Evolutionary conservation across 2,888 invertebrate species (phyloP).

Genomic region (Poecilus cupreus): DNA sequence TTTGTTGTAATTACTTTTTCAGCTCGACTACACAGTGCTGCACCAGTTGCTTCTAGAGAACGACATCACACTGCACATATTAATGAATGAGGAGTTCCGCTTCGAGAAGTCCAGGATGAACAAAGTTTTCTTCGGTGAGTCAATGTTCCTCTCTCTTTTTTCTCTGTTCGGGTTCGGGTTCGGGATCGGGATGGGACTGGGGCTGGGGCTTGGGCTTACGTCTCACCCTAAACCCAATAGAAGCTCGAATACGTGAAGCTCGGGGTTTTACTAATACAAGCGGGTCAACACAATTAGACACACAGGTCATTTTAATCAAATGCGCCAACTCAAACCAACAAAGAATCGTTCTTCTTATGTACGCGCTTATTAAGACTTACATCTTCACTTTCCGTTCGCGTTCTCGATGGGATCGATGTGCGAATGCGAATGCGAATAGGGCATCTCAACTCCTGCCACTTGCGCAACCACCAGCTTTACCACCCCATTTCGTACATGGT

Average conservation of each 20-base stretch:
- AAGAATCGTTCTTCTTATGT: background rate
- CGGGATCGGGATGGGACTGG: too few relatives aligned
- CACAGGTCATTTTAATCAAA: background rate
- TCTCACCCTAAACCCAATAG: constrained; percentile 32
- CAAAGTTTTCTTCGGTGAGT: constrained; percentile 85
- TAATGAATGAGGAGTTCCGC: constrained; percentile 88
- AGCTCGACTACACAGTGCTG: constrained; percentile 89
- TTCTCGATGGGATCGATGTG: constrained; percentile 12
- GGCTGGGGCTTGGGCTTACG: background rate
- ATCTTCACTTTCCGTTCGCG: background rate
- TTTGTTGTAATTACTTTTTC: constrained; percentile 65
- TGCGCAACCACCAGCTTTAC: background rate
- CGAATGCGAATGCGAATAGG: constrained; percentile 28
- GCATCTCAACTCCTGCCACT: constrained; percentile 22
- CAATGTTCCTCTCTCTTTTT: constrained; percentile 56
- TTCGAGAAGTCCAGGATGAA: constrained; percentile 83
- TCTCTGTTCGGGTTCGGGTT: background rate
- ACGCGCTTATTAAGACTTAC: constrained; percentile 19
- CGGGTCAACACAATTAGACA: constrained; percentile 5
- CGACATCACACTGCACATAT: constrained; percentile 86
- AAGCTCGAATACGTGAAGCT: background rate
- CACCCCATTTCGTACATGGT: constrained; percentile 12
- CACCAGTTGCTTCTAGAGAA: constrained; percentile 88
- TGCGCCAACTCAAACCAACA: background rate
- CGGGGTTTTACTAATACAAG: background rate